phyloP scores from a whole-genome alignment of 2,888 invertebrate genomes.

The Latrodectus elegans region DNA sequence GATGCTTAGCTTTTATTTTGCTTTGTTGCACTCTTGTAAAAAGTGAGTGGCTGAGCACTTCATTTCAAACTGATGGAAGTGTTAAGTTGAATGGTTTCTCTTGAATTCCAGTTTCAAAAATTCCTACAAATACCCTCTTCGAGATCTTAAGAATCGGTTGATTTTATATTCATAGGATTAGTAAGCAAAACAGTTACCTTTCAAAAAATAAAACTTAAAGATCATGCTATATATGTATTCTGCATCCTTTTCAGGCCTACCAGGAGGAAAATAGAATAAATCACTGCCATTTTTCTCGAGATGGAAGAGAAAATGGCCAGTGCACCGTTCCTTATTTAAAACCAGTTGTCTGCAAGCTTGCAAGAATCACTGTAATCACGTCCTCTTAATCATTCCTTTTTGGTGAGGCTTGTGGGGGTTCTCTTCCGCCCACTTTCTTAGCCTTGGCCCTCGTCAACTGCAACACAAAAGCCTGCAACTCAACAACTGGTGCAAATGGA shows the following conservation, averaged over 20 bases:
- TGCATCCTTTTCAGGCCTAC: too few species aligned
- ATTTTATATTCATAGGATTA: too few species aligned
- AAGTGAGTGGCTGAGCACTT: too few species aligned
- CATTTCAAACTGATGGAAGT: too few species aligned
- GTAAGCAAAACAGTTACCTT: too few species aligned
- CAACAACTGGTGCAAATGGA: too few species aligned
- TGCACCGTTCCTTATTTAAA: conserved; percentile 42
- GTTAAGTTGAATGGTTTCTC: too few species aligned
- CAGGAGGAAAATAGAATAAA: neutral
- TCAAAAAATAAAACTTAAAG: neutral
- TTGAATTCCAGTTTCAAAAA: too few species aligned
- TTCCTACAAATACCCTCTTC: too few species aligned
- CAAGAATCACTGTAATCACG: conserved; percentile 46
- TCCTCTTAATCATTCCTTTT: conserved; percentile 46
- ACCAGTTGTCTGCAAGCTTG: conserved; percentile 21
- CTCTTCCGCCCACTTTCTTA: conserved; percentile 36
- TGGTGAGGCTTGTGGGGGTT: conserved; percentile 33
- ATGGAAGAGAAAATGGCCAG: conserved; percentile 14
- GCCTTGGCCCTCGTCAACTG: neutral
- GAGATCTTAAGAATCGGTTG: too few species aligned
- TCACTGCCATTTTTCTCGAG: conserved; percentile 16
- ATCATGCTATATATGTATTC: neutral
- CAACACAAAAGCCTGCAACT: neutral
- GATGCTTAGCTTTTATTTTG: too few species aligned
- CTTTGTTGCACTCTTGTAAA: too few species aligned